Conservation (phyloP, 2,113 vertebrate genomes). For the Cacatua alba region DNA sequence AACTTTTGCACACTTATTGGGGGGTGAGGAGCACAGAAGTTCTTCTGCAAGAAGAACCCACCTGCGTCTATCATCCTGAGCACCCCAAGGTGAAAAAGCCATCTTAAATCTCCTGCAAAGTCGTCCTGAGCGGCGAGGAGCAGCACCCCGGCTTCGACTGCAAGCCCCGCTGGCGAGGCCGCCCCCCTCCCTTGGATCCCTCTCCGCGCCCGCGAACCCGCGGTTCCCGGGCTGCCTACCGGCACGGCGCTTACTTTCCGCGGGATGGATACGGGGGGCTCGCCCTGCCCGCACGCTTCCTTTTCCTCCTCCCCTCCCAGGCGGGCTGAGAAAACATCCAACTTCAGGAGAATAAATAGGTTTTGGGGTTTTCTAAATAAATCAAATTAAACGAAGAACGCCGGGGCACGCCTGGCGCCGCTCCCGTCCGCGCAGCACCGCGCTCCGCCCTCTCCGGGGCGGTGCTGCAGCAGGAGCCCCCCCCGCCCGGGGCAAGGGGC, state of each 20-base stretch:
- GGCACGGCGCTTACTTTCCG: background rate
- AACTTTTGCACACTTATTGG: background rate
- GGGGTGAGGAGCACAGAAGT: rapidly evolving
- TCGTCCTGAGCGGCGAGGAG: rapidly evolving
- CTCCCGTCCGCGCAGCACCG: background rate
- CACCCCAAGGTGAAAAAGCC: background rate
- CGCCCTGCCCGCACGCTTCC: background rate
- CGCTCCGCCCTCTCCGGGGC: background rate
- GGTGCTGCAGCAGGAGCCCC: background rate
- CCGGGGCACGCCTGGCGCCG: rapidly evolving
- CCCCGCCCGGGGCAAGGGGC: background rate
- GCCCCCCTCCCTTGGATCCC: too few relatives aligned
- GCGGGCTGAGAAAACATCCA: background rate
- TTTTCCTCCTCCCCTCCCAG: background rate
- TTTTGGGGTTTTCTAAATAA: background rate
- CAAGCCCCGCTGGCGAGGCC: background rate
- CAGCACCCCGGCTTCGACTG: background rate
- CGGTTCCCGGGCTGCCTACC: background rate
- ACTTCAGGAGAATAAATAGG: background rate
- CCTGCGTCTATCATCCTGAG: background rate
- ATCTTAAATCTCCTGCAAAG: background rate
- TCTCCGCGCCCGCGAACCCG: background rate
- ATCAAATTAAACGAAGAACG: rapidly evolving
- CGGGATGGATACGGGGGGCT: background rate
- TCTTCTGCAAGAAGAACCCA: background rate